These are phyloP conservation scores for Blastomussa wellsi DNA, from an alignment of 92 coral and sea anemone species.

Conservation along the genomic window DNA sequence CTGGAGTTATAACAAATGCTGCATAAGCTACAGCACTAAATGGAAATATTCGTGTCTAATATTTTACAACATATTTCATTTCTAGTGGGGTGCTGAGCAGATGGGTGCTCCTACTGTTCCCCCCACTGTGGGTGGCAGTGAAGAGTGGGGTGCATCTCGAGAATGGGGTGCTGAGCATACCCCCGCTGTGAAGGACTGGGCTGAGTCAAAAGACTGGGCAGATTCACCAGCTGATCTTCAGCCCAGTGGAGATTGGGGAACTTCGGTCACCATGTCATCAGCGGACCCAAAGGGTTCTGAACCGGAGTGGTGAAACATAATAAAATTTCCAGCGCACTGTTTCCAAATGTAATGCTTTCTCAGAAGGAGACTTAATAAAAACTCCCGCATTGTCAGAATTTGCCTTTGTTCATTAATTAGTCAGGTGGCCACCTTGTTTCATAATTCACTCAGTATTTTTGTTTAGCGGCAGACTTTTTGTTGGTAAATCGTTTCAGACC, in stretches of 20 bases:
- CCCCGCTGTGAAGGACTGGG: not conserved
- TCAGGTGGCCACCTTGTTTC: too few relatives aligned
- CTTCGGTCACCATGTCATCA: conserved; percentile 71
- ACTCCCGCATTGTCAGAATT: conserved; percentile 16
- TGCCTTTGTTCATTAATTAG: not conserved
- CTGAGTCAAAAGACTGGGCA: conserved; percentile 32
- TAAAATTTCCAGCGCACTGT: not conserved
- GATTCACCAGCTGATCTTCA: conserved; percentile 27
- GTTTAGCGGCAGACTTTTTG: too few relatives aligned
- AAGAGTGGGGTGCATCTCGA: conserved; percentile 26
- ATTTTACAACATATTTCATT: not conserved
- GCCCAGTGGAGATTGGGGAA: conserved; percentile 71
- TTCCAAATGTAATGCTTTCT: not conserved
- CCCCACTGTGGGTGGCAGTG: conserved; percentile 11
- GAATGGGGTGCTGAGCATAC: conserved; percentile 55
- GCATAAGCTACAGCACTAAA: not conserved
- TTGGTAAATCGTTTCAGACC: too few relatives aligned
- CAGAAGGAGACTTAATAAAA: conserved; percentile 20
- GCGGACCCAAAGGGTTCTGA: conserved; percentile 50
- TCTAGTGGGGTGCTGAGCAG: conserved; percentile 90
- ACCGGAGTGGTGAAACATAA: conserved; percentile 71
- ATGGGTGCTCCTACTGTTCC: conserved; percentile 34
- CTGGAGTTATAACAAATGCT: not conserved
- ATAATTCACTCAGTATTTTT: too few relatives aligned
- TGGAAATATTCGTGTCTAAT: not conserved